Base-by-base conservation (phyloP, 1,140 invertebrate genomes). In the Belonocnema kinseyi region DNA sequence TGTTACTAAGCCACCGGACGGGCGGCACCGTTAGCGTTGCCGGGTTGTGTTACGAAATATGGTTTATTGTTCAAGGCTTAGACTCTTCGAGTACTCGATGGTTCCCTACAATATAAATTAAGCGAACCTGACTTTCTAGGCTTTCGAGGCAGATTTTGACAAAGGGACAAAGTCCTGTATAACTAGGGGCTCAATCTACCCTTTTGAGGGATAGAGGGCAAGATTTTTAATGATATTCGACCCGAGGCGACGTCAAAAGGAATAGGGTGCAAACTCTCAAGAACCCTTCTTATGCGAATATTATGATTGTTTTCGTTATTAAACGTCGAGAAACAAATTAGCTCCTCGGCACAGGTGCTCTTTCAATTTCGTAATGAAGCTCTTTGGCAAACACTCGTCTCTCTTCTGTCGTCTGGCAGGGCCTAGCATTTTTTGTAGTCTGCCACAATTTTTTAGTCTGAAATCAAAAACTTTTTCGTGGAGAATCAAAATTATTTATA, bases 61-160 rank as follows among this genome's bases (percentile, higher is more conserved):
- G 66, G 74, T 75, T 75, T 75, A 75, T 75, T 66, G 74, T 14
- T 21, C 46, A 66, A 75, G 74, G 51, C 74, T 75, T 66, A 75
- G 61, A 40, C 26, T 40, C 6, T 33, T 16, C 40, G 40, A 46
- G 4, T 40, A 33, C 61, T 33, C 40, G 40, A 46, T 46, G 40
- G 10, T 46, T 46, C 7, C 40, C 40, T 46, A 46, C 7, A 46
- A 46, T 46, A 33, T 33, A 33, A 5, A 33, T 33, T 33, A 33
- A 5, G 26, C 26, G 26, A 33, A 33, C 61, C 16, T 26, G 33
- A 40, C 33, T 66, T 26, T 14, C 61, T 66, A 26, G 13, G 13
- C 13, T 66, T 66, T 66, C 26, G 26, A n/a, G 61, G 26, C 26
- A 66, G 61, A 40, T 66, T 33, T 21, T 40, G 26, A 66, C 3